Evolutionary conservation across 1,140 invertebrate genomes (phyloP).

Genomic region (Physella acuta): DNA sequence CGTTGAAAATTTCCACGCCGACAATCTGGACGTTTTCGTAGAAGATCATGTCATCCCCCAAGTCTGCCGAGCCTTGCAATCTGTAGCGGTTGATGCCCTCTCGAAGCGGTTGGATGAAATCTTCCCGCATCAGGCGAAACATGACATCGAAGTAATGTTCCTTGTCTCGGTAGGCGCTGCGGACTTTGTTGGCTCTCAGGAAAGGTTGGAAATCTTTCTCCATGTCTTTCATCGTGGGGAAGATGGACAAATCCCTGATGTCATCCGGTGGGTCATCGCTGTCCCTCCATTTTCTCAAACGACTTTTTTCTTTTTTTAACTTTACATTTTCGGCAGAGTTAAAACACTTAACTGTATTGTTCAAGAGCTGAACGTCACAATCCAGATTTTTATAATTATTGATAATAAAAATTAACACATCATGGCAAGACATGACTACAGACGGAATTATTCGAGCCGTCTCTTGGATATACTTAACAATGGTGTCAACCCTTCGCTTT

Average conservation of each 20-base stretch:
- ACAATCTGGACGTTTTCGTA: slow-evolving; percentile 42
- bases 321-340: neutral
- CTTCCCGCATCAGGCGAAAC: slow-evolving; percentile 75
- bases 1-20: slow-evolving; percentile 25
- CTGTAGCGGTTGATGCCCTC: slow-evolving; percentile 47
- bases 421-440: neutral
- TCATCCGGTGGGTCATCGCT: slow-evolving; percentile 45
- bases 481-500: no score
- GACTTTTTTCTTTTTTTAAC: neutral
- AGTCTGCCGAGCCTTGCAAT: neutral
- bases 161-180: slow-evolving; percentile 65
- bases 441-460: neutral
- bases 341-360: neutral
- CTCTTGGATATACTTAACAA: neutral
- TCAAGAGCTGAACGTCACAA: neutral
- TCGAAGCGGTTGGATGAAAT: slow-evolving; percentile 62
- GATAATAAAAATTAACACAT: neutral
- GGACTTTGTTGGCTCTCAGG: slow-evolving; percentile 65
- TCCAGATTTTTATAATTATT: no score
- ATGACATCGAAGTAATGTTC: slow-evolving; percentile 78
- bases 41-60: slow-evolving; percentile 17
- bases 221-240: slow-evolving; percentile 50
- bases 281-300: neutral
- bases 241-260: slow-evolving; percentile 49
- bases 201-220: slow-evolving; percentile 50